Base-by-base conservation (phyloP, 2,888 invertebrate species). In the Arge pagana region DNA sequence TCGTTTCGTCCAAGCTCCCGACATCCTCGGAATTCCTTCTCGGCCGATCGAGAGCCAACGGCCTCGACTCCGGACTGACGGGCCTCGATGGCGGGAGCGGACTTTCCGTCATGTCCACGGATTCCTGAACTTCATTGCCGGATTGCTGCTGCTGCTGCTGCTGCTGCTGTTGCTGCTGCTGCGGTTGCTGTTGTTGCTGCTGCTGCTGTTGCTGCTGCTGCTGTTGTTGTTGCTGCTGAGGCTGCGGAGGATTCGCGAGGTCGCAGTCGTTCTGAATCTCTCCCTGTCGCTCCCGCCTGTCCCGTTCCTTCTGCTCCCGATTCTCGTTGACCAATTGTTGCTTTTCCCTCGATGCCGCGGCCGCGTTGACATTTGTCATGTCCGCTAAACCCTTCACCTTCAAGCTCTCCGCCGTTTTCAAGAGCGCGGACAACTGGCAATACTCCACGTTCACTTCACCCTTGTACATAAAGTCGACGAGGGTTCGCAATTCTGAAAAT, bases 381-480 rank as follows among this genome's bases (percentile, higher is more conserved):
- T 93, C 93, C 79, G 93, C 92, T 74, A 94, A 82, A 72, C 93
- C 93, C 81, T 93, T 92, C 58, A 93, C 93, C 83, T 93, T 92
- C 62, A 93, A 86, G 79, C 92, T 93, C 81, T 93, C 93, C 71
- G 93, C 93, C 74, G 93, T 93, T 81, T 91, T 92, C 68, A 93
- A 85, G 72, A 93, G 85, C 68, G 92, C 90, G 77, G 91, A 90
- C 77, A 93, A 84, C 82, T 92, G 91, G 82, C 92, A 92, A 80
- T 92, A 92, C 82, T 93, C 91, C 75, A 94, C 92, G 88, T 93
- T 93, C 71, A 94, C 93, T 81, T 94, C 93, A 74, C 93, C 93
- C 80, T 92, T 90, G 85, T 94, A 94, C 93, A 94, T 94, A 86
- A 93, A 94, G 85, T 93, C 93, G 78, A 94, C 89, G 76, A 94